phyloP scores from a whole-genome alignment of 2,888 invertebrate genomes.

The Ramazzottius varieornatus region DNA sequence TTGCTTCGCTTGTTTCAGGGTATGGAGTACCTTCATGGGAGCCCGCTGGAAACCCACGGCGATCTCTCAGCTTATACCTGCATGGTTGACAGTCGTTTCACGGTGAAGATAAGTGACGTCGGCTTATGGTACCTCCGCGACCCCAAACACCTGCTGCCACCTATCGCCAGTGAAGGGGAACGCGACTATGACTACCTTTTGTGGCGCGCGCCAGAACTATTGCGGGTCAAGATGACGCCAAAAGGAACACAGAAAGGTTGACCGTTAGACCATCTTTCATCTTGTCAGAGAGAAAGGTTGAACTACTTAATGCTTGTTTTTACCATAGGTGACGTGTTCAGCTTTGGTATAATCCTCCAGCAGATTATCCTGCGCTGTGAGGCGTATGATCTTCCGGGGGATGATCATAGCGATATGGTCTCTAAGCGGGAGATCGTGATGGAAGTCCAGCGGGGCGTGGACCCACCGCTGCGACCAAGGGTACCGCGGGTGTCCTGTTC shows the following conservation, averaged over 20 bases:
- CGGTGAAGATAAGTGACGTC: background rate
- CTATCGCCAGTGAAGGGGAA: background rate
- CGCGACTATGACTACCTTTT: background rate
- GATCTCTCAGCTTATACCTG: background rate
- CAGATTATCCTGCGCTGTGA: slow-evolving; percentile 16
- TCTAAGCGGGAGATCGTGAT: background rate
- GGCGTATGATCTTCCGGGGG: background rate
- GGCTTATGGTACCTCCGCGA: background rate
- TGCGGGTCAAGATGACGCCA: background rate
- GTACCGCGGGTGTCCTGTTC: slow-evolving; percentile 9
- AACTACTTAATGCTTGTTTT: too few relatives aligned
- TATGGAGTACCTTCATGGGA: background rate
- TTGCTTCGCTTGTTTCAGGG: background rate
- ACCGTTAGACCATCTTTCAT: too few relatives aligned
- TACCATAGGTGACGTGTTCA: slow-evolving; percentile 14
- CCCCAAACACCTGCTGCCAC: background rate
- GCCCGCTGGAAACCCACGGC: background rate
- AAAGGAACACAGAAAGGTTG: background rate
- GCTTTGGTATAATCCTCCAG: slow-evolving; percentile 23
- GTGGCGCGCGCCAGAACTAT: background rate
- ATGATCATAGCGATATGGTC: background rate
- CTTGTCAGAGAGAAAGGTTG: too few relatives aligned
- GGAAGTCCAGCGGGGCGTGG: background rate
- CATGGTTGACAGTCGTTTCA: background rate
- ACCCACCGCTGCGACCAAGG: slow-evolving; percentile 12